phyloP scores from a whole-genome alignment of 2,113 vertebrate species.

The Gopherus flavomarginatus region DNA sequence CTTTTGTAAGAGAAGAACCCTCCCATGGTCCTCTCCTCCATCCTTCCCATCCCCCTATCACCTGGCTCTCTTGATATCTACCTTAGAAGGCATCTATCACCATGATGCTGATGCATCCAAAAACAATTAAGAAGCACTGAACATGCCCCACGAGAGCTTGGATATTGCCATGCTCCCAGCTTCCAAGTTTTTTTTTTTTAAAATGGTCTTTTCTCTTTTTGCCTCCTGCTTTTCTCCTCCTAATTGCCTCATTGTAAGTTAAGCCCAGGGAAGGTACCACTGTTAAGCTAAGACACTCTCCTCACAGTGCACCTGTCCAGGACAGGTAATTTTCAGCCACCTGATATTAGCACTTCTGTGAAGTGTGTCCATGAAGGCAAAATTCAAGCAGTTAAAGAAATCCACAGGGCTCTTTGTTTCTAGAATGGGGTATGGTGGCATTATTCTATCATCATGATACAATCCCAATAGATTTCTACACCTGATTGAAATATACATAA shows the following conservation, averaged over 20 bases:
- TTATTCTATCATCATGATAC: background rate
- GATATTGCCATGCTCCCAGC: background rate
- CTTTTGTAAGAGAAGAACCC: fast-evolving
- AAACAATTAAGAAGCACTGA: background rate
- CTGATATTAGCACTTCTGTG: background rate
- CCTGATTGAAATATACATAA: background rate
- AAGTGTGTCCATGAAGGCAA: background rate
- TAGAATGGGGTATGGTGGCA: background rate
- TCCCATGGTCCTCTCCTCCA: background rate
- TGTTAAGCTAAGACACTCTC: fast-evolving
- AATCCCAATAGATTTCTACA: background rate
- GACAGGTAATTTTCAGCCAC: background rate
- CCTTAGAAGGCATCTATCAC: background rate
- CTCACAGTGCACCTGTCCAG: background rate
- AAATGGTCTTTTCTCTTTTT: background rate
- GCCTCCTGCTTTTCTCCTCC: background rate
- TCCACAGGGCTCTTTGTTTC: background rate
- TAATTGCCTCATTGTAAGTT: background rate
- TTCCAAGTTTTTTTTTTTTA: background rate
- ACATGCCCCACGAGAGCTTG: background rate
- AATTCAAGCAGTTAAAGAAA: background rate
- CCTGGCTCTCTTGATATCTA: background rate
- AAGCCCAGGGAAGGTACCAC: background rate
- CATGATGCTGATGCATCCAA: background rate
- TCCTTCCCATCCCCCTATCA: background rate